These are phyloP conservation scores for Drosophila anomalipes DNA, from an alignment of 2,888 invertebrate genomes.

Conservation along the genomic window DNA sequence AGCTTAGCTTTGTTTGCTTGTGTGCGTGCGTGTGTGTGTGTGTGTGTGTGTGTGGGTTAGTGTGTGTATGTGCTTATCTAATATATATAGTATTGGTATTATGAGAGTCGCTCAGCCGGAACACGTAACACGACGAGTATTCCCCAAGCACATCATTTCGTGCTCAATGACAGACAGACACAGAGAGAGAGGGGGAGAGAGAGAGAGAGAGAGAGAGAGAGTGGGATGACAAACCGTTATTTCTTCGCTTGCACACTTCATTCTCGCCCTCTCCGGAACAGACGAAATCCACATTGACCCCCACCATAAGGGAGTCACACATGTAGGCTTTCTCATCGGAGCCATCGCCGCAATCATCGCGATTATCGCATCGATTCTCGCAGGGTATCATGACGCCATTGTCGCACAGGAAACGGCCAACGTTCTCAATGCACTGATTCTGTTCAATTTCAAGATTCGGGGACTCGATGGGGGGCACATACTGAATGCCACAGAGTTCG, in stretches of 20 bases:
- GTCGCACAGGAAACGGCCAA: constrained; percentile 10
- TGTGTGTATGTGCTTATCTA: background rate
- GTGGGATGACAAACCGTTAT: constrained; percentile 28
- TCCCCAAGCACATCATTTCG: constrained; percentile 12
- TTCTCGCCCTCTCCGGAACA: constrained; percentile 8
- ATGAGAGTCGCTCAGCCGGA: background rate
- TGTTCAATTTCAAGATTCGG: no score
- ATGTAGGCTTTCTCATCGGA: constrained; percentile 87
- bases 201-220: constrained; percentile 5
- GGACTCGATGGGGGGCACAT: background rate
- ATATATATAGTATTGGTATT: background rate
- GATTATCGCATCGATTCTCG: constrained; percentile 86
- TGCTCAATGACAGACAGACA: constrained; percentile 8
- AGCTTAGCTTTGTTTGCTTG: background rate
- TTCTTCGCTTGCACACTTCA: constrained; percentile 9
- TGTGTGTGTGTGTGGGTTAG: background rate
- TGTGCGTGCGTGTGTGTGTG: background rate
- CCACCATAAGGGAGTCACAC: constrained; percentile 16
- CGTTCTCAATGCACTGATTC: background rate
- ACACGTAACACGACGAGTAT: background rate
- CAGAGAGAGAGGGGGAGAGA: background rate
- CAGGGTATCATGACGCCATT: constrained; percentile 86
- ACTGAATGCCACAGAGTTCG: background rate
- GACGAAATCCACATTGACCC: background rate
- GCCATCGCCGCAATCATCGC: constrained; percentile 87